These are phyloP conservation scores for Epiperipatus broadwayi DNA, from an alignment of 2,888 invertebrate genomes.

Conservation along the genomic window DNA sequence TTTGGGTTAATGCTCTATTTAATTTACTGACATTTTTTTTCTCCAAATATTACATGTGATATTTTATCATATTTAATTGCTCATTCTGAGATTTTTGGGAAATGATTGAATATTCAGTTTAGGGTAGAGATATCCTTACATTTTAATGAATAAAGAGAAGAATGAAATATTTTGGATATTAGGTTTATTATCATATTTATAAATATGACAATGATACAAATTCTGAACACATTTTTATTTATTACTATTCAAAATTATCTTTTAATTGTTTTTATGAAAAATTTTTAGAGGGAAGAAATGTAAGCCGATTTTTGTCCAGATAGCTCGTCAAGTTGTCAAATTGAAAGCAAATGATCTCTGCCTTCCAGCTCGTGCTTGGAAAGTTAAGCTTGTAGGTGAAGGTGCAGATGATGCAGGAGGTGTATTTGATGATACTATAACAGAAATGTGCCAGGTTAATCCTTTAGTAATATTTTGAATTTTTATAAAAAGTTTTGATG, in stretches of 20 bases:
- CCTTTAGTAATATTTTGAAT: not conserved
- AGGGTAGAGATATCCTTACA: no score
- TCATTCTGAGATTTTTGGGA: no score
- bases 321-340: slow-evolving; percentile 41
- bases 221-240: no score
- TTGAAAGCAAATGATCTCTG: slow-evolving; percentile 38
- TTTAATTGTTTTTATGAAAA: not conserved
- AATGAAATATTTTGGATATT: no score
- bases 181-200: no score
- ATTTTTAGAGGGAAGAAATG: slow-evolving; percentile 34
- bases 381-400: slow-evolving; percentile 44
- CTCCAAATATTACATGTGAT: no score
- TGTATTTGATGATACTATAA: slow-evolving; percentile 47
- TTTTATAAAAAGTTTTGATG: not conserved
- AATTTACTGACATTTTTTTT: no score
- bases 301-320: slow-evolving; percentile 41
- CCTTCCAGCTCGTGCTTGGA: slow-evolving; percentile 44
- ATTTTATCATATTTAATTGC: no score
- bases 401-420: slow-evolving; percentile 49
- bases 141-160: no score
- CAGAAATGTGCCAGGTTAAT: slow-evolving; percentile 39
- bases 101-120: no score
- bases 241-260: slow-evolving; percentile 1
- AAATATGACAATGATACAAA: no score
- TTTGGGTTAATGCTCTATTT: no score